These are phyloP conservation scores for Nothocercus julius DNA, from an alignment of 2,113 vertebrate genomes.

Conservation along the genomic window DNA sequence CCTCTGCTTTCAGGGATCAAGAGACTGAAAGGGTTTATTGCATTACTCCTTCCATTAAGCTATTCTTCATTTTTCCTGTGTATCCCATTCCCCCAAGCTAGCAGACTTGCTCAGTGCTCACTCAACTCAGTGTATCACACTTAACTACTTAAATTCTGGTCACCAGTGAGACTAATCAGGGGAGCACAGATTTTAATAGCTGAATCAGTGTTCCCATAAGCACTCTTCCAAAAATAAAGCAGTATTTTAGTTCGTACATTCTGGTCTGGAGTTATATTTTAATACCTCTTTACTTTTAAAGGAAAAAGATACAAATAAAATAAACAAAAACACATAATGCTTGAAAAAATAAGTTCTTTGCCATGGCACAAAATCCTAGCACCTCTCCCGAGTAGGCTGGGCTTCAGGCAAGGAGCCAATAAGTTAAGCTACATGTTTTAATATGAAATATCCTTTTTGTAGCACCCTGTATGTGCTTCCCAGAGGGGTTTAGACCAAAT, in stretches of 20 bases:
- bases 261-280: conserved; percentile 54
- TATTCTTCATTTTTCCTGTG: neutral
- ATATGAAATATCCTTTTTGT: neutral
- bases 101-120: neutral
- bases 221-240: conserved; percentile 75
- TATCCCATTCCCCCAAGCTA: neutral
- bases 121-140: neutral
- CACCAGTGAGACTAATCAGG: neutral
- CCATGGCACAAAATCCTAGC: neutral
- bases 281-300: conserved; percentile 50
- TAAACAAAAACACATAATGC: conserved; percentile 30
- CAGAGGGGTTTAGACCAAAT: neutral
- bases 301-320: conserved; percentile 60
- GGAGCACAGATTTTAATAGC: conserved; percentile 23
- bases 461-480: neutral
- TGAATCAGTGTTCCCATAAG: conserved; percentile 68
- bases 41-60: neutral
- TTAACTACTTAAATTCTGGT: conserved; percentile 53
- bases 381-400: neutral
- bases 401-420: neutral
- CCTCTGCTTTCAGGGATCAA: neutral
- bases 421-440: neutral
- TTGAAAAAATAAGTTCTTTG: neutral
- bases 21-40: conserved; percentile 30
- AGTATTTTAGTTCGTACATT: conserved; percentile 67